Evolutionary conservation across 2,888 invertebrate species (phyloP).

Genomic region (Diadromus collaris): DNA sequence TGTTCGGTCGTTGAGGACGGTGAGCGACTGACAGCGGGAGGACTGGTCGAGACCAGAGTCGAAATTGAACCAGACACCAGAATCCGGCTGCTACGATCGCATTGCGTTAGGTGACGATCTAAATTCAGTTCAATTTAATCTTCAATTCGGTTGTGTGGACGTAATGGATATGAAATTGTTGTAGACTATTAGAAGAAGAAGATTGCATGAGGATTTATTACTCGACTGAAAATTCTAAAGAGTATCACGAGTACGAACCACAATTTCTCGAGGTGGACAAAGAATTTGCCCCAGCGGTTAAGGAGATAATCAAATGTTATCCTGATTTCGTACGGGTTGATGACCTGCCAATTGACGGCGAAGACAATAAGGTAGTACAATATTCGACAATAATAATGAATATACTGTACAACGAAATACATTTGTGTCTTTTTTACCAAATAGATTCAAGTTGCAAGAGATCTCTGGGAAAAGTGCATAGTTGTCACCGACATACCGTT

Average conservation of each 20-base stretch:
- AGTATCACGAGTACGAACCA: constrained; percentile 91
- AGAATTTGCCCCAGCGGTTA: constrained; percentile 86
- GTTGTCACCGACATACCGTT: constrained; percentile 87
- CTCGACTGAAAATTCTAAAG: constrained; percentile 91
- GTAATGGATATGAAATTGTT: background rate
- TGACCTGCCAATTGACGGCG: constrained; percentile 85
- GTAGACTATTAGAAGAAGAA: constrained; percentile 85
- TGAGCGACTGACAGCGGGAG: constrained; percentile 84
- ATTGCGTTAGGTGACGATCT: constrained; percentile 71
- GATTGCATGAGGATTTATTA: constrained; percentile 87
- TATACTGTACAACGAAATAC: background rate
- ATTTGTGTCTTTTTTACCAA: constrained; percentile 49
- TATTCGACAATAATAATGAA: background rate
- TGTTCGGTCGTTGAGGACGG: constrained; percentile 89
- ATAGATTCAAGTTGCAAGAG: constrained; percentile 84
- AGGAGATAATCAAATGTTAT: constrained; percentile 87
- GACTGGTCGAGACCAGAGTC: constrained; percentile 84
- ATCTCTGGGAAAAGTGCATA: constrained; percentile 92
- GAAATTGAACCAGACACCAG: constrained; percentile 86
- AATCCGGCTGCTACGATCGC: constrained; percentile 82
- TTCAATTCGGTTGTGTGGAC: background rate
- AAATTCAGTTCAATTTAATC: background rate
- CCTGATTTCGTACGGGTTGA: constrained; percentile 89
- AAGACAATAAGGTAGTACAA: constrained; percentile 84
- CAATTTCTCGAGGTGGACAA: constrained; percentile 89